A percentile compares a stretch with the other conserved stretches of the same genome.
Evolutionary conservation across 2,113 vertebrate species (phyloP).

Genomic region (Bungarus multicinctus): DNA sequence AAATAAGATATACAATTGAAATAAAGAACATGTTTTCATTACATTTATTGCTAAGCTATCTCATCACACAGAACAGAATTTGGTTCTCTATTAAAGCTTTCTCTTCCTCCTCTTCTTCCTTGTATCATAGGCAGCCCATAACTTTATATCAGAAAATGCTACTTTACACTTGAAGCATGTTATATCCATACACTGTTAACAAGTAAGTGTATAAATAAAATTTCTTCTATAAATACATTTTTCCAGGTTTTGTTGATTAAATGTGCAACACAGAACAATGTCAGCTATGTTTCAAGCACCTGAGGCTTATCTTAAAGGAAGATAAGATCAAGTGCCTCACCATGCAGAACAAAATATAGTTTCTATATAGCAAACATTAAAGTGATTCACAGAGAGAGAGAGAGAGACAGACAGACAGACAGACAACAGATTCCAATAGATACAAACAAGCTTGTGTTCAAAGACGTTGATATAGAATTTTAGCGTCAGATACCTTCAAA

Average conservation of each 20-base stretch:
- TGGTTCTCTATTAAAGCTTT: not conserved
- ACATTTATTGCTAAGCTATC: not conserved
- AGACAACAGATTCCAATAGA: not conserved
- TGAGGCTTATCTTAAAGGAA: not conserved
- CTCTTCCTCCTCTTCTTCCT: not conserved
- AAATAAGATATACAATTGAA: not conserved
- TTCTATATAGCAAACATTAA: not conserved
- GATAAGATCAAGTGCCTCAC: not conserved
- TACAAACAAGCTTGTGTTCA: not conserved
- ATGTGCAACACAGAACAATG: not conserved
- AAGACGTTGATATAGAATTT: not conserved
- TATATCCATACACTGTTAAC: not conserved
- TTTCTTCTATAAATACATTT: not conserved
- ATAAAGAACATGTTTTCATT: not conserved
- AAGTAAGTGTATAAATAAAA: not conserved
- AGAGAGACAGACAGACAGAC: fast-evolving
- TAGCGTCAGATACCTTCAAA: not conserved
- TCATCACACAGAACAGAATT: not conserved
- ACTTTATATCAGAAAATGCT: not conserved
- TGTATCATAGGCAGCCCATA: not conserved
- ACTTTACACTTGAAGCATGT: not conserved
- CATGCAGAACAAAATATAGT: not conserved
- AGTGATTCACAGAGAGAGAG: not conserved
- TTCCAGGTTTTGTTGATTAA: not conserved
- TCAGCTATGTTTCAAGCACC: not conserved